Base-by-base conservation (phyloP, 2,797 vertebrate species). In the Numenius phaeopus region DNA sequence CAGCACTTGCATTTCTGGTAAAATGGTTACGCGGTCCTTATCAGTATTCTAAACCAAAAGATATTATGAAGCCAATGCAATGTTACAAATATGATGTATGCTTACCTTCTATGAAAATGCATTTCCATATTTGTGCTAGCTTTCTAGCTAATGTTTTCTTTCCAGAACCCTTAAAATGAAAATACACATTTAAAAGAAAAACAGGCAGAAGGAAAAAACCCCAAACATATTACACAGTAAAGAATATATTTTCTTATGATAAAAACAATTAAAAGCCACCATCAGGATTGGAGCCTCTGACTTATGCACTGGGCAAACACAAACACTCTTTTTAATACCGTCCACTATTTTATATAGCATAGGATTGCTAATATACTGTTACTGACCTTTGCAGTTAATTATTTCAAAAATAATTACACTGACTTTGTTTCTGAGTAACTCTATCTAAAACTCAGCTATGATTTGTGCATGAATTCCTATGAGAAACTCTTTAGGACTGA, bases 101-200 rank as follows among this genome's bases (percentile, higher is more conserved):
- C 83, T 98, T 98, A 99, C 99, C 99, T 98, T 99, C 99, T 96
- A 99, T 95, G 49, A 98, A 98, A 96, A 99, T 94, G 95, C 99
- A 99, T 39, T 98, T 99, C 99, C 99, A 99, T 40, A 98, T 96
- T 62, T 99, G 98, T 77, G 99, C 97, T 83, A 99, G 94, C 80
- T 98, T 98, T 96, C 91, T 98, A 67, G 99, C 99, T 97, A 99
- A 98, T 1, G 98, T 99, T 94, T 99, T 98, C 98, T 99, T 99
- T 47, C 99, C 99, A 97, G 98, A 96, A 66, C 99, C 99, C 99
- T 99, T 94, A 96, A 97, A 98, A 97, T 17, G 13, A 96, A 97
- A 87, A 88, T 14, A 97, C 7, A 93, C 40, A 40, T 69, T 94
- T 73, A 83, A 73, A 94, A 72, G 32, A 67, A 82, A 89, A 91